Evolutionary conservation across 2,113 vertebrate species (phyloP).

Genomic region (Myodes glareolus): DNA sequence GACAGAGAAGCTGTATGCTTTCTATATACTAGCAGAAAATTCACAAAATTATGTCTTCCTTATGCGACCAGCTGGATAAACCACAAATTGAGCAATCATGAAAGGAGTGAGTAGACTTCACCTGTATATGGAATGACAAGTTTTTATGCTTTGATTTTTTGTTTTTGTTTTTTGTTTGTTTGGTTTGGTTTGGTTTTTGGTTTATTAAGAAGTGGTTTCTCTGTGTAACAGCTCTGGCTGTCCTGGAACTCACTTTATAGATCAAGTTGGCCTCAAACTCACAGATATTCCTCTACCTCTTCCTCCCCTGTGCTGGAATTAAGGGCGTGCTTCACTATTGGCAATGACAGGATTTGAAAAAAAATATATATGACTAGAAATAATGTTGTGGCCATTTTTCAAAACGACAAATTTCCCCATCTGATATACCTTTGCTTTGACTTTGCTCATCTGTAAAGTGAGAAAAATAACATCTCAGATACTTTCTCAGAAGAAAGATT

Average conservation of each 20-base stretch:
- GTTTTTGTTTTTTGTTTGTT: neutral
- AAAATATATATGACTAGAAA: neutral
- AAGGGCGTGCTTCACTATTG: neutral
- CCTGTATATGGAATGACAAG: neutral
- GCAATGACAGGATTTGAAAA: neutral
- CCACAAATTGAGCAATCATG: neutral
- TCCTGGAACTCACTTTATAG: neutral
- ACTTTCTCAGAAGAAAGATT: neutral
- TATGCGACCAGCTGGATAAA: neutral
- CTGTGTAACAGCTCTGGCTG: neutral
- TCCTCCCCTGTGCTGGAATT: neutral
- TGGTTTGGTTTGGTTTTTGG: too few species aligned
- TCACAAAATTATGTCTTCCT: neutral
- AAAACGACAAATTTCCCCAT: neutral
- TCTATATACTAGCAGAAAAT: neutral
- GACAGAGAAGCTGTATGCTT: neutral
- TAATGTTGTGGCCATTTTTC: constrained; percentile 1
- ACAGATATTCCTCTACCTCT: neutral
- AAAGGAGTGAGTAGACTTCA: neutral
- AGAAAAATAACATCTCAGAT: neutral
- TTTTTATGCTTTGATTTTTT: neutral
- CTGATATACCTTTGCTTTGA: neutral
- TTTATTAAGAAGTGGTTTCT: neutral
- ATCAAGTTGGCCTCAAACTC: neutral
- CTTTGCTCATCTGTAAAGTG: neutral